Conservation (phyloP, 2,797 vertebrate genomes). For the Microtus californicus region DNA sequence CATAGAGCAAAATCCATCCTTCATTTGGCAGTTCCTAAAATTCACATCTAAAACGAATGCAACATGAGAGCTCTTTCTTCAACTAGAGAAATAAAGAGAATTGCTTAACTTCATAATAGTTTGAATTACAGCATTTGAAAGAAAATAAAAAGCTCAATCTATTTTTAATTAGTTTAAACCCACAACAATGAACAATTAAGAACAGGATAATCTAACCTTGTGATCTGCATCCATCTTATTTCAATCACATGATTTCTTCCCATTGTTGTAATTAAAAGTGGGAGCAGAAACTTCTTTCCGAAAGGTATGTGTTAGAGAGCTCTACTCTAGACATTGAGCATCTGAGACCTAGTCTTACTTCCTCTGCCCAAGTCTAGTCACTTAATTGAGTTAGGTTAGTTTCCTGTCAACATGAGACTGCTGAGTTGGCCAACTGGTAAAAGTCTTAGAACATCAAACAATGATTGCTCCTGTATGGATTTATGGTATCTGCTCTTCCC, state of each 20-base stretch:
- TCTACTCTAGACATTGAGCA: neutral
- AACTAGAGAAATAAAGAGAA: conserved; percentile 40
- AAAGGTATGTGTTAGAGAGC: neutral
- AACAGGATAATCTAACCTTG: conserved; percentile 39
- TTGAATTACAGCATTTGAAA: conserved; percentile 35
- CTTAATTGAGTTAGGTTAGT: neutral
- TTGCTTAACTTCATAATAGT: conserved; percentile 20
- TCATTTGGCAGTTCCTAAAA: conserved; percentile 56
- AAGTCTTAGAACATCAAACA: conserved; percentile 40
- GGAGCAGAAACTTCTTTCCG: neutral
- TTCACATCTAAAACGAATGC: conserved; percentile 40
- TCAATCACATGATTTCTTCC: conserved; percentile 44
- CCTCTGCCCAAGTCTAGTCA: neutral
- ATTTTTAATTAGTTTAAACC: conserved; percentile 52
- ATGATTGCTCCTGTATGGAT: neutral
- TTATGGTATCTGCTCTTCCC: neutral
- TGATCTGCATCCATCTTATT: conserved; percentile 19
- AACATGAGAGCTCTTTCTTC: conserved; percentile 49
- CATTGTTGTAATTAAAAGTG: neutral
- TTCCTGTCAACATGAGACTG: conserved; percentile 19
- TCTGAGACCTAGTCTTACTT: neutral
- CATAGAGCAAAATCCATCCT: conserved; percentile 54
- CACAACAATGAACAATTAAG: neutral
- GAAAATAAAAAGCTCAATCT: neutral
- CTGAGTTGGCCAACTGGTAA: neutral